A percentile compares a stretch with the other conserved stretches of the same genome.
These are phyloP conservation scores for Mesodorylaimus sp. DNA, from an alignment of 2,888 invertebrate genomes.

Conservation along the genomic window DNA sequence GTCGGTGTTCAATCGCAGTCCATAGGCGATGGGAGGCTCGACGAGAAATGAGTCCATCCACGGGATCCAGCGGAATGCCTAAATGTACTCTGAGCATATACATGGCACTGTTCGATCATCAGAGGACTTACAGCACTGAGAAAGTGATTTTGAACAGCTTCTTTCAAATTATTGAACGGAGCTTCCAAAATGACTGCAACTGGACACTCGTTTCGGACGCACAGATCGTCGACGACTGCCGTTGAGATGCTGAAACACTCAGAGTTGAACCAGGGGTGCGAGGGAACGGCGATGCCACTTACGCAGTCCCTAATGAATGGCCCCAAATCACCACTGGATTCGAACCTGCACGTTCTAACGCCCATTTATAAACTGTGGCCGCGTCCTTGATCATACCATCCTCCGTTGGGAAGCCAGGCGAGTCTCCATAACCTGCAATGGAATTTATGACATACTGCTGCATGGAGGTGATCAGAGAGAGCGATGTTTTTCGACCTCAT, in stretches of 20 bases:
- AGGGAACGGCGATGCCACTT: too few species aligned
- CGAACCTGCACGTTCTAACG: conserved; percentile 42
- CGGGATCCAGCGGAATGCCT: conserved; percentile 62
- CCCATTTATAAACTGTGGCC: conserved; percentile 55
- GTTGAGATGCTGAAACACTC: conserved; percentile 46
- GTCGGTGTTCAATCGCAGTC: conserved; percentile 60
- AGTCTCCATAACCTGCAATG: conserved; percentile 41
- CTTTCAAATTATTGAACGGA: conserved; percentile 75
- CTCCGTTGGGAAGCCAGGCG: conserved; percentile 44
- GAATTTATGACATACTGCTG: too few species aligned
- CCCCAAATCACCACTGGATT: conserved; percentile 72
- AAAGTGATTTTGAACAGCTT: conserved; percentile 66
- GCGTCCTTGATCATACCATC: conserved; percentile 65
- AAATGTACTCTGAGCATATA: too few species aligned
- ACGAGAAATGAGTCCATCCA: conserved; percentile 64
- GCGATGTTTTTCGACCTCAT: too few species aligned
- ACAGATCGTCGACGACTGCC: conserved; percentile 46
- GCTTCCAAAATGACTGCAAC: conserved; percentile 65
- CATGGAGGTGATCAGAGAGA: too few species aligned
- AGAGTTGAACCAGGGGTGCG: neutral
- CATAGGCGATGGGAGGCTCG: conserved; percentile 50
- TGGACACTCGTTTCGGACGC: conserved; percentile 31
- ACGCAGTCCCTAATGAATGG: conserved; percentile 63
- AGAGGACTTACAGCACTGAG: conserved; percentile 34
- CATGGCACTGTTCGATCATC: too few species aligned